Evolutionary conservation across 2,113 vertebrate species (phyloP), one percentile per base, ranked within the genome.

Genomic region (Hippocampus abdominalis): DNA sequence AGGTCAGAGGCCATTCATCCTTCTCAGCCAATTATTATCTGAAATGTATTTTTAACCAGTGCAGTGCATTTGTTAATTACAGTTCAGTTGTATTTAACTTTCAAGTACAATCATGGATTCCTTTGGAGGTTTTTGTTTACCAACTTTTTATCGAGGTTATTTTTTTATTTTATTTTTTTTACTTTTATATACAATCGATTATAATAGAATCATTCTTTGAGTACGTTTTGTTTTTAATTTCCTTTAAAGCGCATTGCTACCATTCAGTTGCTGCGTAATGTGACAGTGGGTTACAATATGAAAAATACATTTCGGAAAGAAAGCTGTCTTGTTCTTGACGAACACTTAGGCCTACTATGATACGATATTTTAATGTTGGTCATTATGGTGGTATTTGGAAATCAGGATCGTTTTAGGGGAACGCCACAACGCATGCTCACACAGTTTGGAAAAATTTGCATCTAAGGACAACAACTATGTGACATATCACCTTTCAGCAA

Each of bases 391-490:
- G 21, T 23, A 23, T n/a, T 53, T 23, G 4, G 51, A 36, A 36
- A 36, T 36, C 5, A 36, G 32, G 32, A 36, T 36, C 32, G 68
- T 83, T 84, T 85, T 83, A 0, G 74, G 81, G 85, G 75, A 87
- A 81, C 83, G 73, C 87, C 84, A 65, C 15, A 54, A 74, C 39
- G 72, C 54, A 64, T 9, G 21, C 51, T 23, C 2, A 23, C 21
- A n/a, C 21, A 39, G 21, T 76, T 71, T 68, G 60, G 71, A 75
- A 54, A 75, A 54, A 74, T 40, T 29, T 29, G 15, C 39, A 8
- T 9, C 21, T 39, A 8, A 8, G 21, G 46, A 29, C 56, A 8
- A 64, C 16, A 68, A 27, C 49, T 65, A 49, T 36, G 23, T 64
- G 64, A 74, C 36, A 20, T 51, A 78, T 84, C 73, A 69, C 56